A percentile compares a stretch with the other conserved stretches of the same genome.
Conservation (phyloP, 2,888 invertebrate genomes). For the Chorisops tibialis region DNA sequence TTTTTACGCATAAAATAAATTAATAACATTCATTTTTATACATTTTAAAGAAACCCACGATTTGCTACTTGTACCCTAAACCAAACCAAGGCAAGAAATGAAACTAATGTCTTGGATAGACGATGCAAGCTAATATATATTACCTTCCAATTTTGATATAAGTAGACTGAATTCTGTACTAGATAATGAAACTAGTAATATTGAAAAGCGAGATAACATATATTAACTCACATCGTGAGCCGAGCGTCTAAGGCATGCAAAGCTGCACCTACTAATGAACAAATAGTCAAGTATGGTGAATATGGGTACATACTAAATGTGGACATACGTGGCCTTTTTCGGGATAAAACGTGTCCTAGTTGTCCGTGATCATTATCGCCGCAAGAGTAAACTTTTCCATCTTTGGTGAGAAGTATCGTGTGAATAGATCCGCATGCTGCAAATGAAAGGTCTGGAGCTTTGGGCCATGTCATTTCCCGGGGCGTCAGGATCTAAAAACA, state of each 20-base stretch:
- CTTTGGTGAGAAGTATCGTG: slow-evolving; percentile 70
- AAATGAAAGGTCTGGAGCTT: slow-evolving; percentile 55
- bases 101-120: too few species aligned
- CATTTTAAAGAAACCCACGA: too few species aligned
- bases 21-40: too few species aligned
- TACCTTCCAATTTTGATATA: too few species aligned
- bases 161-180: too few species aligned
- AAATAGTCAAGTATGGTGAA: not conserved
- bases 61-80: too few species aligned
- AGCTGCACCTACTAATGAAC: not conserved
- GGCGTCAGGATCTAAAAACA: slow-evolving; percentile 61
- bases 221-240: not conserved
- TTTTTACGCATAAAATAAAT: too few species aligned
- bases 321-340: slow-evolving; percentile 67
- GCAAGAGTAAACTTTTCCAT: slow-evolving; percentile 83
- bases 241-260: not conserved
- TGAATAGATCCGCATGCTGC: slow-evolving; percentile 80
- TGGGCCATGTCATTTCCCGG: slow-evolving; percentile 60
- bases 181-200: too few species aligned
- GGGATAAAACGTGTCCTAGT: slow-evolving; percentile 70
- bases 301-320: slow-evolving; percentile 57
- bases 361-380: slow-evolving; percentile 93
- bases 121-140: too few species aligned
- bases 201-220: too few species aligned
- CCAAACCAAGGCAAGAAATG: too few species aligned